Evolutionary conservation across 2,113 vertebrate species (phyloP).

Genomic region (Tragelaphus imberbis): DNA sequence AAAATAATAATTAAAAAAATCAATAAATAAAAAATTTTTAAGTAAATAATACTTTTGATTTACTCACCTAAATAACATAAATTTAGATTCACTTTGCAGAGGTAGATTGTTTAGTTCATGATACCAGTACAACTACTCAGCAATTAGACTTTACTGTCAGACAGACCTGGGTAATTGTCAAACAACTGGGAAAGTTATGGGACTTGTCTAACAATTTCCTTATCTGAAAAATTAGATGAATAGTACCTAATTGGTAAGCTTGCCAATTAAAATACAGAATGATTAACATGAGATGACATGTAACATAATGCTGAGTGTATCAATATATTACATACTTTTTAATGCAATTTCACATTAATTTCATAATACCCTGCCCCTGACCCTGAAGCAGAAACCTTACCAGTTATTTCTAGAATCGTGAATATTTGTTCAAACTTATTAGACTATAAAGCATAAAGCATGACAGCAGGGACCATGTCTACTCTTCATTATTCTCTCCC

Average conservation of each 20-base stretch:
- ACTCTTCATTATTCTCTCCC: not conserved
- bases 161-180: not conserved
- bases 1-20: not conserved
- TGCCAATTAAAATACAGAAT: not conserved
- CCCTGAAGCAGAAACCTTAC: not conserved
- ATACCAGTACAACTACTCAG: not conserved
- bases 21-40: not conserved
- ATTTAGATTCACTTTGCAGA: not conserved
- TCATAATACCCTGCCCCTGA: not conserved
- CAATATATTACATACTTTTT: not conserved
- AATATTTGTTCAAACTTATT: not conserved
- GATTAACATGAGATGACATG: not conserved
- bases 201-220: not conserved
- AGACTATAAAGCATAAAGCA: not conserved
- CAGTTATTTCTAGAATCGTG: not conserved
- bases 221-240: not conserved
- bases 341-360: constrained; percentile 5
- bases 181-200: not conserved
- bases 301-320: not conserved
- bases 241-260: not conserved
- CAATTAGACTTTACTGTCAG: not conserved
- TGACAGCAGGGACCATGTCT: not conserved
- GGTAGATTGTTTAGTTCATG: not conserved
- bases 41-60: not conserved
- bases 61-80: not conserved